Evolutionary conservation across 2,797 vertebrate genomes (phyloP).

Genomic region (Lophius americanus): DNA sequence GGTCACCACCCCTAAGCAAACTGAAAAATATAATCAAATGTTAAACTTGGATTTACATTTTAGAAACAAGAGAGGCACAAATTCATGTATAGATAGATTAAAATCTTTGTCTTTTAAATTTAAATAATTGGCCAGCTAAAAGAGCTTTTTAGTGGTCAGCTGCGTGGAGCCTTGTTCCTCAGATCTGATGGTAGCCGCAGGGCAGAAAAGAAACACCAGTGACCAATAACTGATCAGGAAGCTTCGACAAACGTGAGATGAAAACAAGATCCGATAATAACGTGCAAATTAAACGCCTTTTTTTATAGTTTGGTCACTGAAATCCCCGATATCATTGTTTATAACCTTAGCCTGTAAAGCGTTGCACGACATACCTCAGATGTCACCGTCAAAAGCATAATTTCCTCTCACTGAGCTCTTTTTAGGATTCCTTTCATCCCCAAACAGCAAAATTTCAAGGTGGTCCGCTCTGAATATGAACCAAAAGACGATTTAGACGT

Average conservation of each 20-base stretch:
- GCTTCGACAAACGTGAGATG: background rate
- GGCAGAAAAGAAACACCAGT: background rate
- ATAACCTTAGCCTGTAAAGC: conserved; percentile 11
- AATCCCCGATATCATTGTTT: background rate
- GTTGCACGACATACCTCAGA: conserved; percentile 4
- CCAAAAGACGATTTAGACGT: background rate
- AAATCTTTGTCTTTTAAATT: conserved; percentile 55
- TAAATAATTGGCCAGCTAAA: conserved; percentile 20
- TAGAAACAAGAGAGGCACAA: conserved; percentile 25
- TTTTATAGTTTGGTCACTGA: conserved; percentile 1
- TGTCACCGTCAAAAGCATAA: conserved; percentile 7
- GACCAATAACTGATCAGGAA: conserved; percentile 19
- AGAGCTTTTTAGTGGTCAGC: conserved; percentile 43
- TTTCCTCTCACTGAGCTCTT: conserved; percentile 34
- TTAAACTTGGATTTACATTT: conserved; percentile 72
- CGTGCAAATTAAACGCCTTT: conserved; percentile 1
- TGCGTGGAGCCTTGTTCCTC: conserved; percentile 25
- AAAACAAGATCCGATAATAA: conserved; percentile 8
- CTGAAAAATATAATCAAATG: conserved; percentile 28
- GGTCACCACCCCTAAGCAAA: background rate
- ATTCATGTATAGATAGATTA: conserved; percentile 35
- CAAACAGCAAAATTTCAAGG: conserved; percentile 31
- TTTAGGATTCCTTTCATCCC: conserved; percentile 35
- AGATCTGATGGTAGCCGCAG: conserved; percentile 16
- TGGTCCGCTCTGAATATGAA: conserved; percentile 48